A percentile compares a stretch with the other conserved stretches of the same genome.
phyloP scores from a whole-genome alignment of 2,113 vertebrate genomes.

The Oostethus manadensis region DNA sequence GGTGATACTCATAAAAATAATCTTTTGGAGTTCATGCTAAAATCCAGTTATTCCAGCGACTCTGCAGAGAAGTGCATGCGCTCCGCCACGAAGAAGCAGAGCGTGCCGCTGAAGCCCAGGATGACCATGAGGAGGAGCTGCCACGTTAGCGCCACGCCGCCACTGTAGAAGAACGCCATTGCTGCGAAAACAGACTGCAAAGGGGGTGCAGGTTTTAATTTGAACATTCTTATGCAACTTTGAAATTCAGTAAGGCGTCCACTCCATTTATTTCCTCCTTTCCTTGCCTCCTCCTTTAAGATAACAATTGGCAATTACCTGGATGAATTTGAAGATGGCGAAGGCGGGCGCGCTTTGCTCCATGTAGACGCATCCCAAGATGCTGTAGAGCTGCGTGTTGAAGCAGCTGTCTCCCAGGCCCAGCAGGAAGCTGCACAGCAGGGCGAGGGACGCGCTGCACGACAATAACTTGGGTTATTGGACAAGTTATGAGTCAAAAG shows the following conservation, averaged over 20 bases:
- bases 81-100: slow-evolving; percentile 91
- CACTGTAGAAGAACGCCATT: slow-evolving; percentile 94
- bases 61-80: slow-evolving; percentile 54
- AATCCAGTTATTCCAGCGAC: slow-evolving; percentile 18
- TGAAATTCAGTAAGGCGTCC: not conserved
- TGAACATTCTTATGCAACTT: not conserved
- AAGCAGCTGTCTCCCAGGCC: slow-evolving; percentile 97
- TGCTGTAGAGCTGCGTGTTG: slow-evolving; percentile 96
- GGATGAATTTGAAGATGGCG: slow-evolving; percentile 94
- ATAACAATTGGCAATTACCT: slow-evolving; percentile 77
- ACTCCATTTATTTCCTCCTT: not conserved
- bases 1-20: not conserved
- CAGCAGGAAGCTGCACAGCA: slow-evolving; percentile 91
- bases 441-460: slow-evolving; percentile 81
- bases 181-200: slow-evolving; percentile 88
- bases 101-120: slow-evolving; percentile 83
- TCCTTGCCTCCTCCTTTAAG: slow-evolving; percentile 24
- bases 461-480: not conserved
- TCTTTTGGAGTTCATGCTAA: not conserved
- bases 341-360: slow-evolving; percentile 92
- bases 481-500: too few relatives aligned
- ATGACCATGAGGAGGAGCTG: slow-evolving; percentile 91
- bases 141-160: slow-evolving; percentile 88
- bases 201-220: not conserved
- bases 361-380: slow-evolving; percentile 83